phyloP scores from a whole-genome alignment of 2,888 invertebrate genomes.

The Chymomyza caudatula region DNA sequence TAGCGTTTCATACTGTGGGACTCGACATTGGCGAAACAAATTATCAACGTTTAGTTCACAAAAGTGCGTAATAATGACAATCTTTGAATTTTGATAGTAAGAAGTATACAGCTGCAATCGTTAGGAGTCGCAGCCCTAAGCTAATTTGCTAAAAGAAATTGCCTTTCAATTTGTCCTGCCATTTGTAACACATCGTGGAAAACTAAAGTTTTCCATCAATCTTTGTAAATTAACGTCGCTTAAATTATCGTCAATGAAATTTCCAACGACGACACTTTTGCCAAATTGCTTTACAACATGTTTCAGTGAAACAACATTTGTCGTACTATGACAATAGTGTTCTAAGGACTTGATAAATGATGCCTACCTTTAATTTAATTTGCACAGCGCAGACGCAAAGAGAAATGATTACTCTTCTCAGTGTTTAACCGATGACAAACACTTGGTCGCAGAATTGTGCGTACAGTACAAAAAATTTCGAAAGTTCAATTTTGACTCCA shows the following conservation, averaged over 20 bases:
- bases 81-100: too few relatives aligned
- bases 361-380: conserved; percentile 50
- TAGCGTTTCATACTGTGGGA: too few relatives aligned
- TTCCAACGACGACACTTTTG: neutral
- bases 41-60: too few relatives aligned
- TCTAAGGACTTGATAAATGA: conserved; percentile 56
- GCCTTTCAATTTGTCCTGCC: conserved; percentile 15
- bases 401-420: too few relatives aligned
- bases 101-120: too few relatives aligned
- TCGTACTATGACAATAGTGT: conserved; percentile 38
- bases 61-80: too few relatives aligned
- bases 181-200: conserved; percentile 38
- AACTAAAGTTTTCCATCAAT: conserved; percentile 27
- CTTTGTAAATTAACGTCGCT: neutral
- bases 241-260: neutral
- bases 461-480: too few relatives aligned
- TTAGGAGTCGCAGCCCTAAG: too few relatives aligned
- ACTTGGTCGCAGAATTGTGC: too few relatives aligned
- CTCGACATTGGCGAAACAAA: too few relatives aligned
- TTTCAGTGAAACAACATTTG: conserved; percentile 23
- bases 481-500: too few relatives aligned
- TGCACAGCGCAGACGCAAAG: conserved; percentile 31
- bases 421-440: too few relatives aligned
- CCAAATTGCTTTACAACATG: conserved; percentile 18
- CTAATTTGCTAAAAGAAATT: conserved; percentile 10